phyloP scores from a whole-genome alignment of 2,797 vertebrate species.

The Fratercula arctica region DNA sequence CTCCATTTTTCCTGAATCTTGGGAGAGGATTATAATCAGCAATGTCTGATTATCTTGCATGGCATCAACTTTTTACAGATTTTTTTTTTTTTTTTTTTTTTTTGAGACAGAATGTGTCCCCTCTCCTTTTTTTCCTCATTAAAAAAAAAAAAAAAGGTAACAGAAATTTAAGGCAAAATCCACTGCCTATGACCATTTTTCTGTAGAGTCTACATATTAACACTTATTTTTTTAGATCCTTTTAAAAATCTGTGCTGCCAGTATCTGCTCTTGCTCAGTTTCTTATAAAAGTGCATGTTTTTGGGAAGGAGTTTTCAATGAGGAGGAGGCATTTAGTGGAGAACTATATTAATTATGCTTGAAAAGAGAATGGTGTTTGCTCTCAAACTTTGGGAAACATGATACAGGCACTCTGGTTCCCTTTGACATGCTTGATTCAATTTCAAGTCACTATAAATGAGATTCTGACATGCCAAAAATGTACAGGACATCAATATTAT shows the following conservation, averaged over 20 bases:
- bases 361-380: neutral
- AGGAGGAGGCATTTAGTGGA: neutral
- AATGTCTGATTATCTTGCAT: neutral
- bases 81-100: neutral
- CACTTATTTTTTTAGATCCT: neutral
- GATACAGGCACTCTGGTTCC: neutral
- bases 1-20: neutral
- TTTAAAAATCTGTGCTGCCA: neutral
- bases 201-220: neutral
- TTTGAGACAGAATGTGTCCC: neutral
- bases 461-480: neutral
- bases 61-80: neutral
- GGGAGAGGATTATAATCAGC: neutral
- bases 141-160: neutral
- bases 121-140: neutral
- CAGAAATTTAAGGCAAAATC: neutral
- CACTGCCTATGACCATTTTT: neutral
- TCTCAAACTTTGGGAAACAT: neutral
- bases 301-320: neutral
- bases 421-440: neutral
- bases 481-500: neutral
- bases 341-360: neutral
- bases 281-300: neutral
- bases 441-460: constrained; percentile 14
- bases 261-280: neutral